These are phyloP conservation scores for Trypoxylon attenuatum DNA, from an alignment of 2,888 invertebrate genomes.

Conservation along the genomic window DNA sequence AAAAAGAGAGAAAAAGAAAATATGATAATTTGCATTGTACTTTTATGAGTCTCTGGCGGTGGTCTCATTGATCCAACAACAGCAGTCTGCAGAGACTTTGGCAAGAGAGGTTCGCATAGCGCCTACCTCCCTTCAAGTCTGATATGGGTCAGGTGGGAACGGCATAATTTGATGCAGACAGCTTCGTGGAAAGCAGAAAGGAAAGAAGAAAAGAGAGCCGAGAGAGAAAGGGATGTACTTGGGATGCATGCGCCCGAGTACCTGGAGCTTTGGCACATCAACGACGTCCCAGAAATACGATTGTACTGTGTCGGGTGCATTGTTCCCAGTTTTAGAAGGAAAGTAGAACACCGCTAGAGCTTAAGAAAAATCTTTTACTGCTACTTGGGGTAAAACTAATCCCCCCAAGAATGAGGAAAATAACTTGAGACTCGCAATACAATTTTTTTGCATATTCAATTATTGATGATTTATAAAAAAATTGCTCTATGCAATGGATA, in stretches of 20 bases:
- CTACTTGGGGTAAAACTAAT: neutral
- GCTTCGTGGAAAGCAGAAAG: neutral
- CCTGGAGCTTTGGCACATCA: conserved; percentile 9
- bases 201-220: neutral
- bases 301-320: conserved; percentile 20
- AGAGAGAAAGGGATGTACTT: conserved; percentile 6
- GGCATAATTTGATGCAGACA: neutral
- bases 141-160: neutral
- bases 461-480: no score
- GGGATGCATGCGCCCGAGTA: conserved; percentile 21
- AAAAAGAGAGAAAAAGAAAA: neutral
- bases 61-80: no score
- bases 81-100: no score
- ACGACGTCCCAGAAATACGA: conserved; percentile 24
- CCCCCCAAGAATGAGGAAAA: neutral
- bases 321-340: conserved; percentile 17
- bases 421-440: no score
- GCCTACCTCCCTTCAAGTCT: neutral
- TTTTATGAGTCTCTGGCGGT: no score
- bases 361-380: neutral
- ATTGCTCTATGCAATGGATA: no score
- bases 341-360: conserved; percentile 4
- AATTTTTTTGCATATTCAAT: no score
- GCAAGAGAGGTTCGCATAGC: no score
- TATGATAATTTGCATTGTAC: no score